phyloP scores from a whole-genome alignment of 2,113 vertebrate genomes.

The Gobio gobio region DNA sequence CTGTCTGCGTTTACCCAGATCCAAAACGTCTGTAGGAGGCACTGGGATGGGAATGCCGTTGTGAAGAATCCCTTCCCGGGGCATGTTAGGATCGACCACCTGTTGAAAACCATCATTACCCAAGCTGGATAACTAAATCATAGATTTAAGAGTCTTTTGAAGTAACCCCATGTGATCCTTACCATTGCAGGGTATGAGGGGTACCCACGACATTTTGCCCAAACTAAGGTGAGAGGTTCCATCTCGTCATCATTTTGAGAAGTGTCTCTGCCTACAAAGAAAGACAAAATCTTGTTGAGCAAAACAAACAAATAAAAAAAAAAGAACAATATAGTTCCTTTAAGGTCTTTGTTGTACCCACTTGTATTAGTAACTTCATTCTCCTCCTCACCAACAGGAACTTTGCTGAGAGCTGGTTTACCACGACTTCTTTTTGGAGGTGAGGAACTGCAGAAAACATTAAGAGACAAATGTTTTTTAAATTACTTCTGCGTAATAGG shows the following conservation, averaged over 20 bases:
- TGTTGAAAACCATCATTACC: slow-evolving; percentile 60
- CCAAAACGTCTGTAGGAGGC: slow-evolving; percentile 91
- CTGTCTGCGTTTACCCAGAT: slow-evolving; percentile 88
- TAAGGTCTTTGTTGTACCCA: slow-evolving; percentile 63
- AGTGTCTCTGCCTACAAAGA: slow-evolving; percentile 79
- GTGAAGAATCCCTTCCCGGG: slow-evolving; percentile 94
- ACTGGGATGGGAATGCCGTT: slow-evolving; percentile 98
- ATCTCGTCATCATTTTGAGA: slow-evolving; percentile 84
- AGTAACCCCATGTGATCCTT: slow-evolving; percentile 63
- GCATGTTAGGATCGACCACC: slow-evolving; percentile 97
- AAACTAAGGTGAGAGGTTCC: slow-evolving; percentile 92
- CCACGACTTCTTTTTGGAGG: slow-evolving; percentile 91
- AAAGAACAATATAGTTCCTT: not conserved
- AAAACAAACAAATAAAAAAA: not conserved
- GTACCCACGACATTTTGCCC: slow-evolving; percentile 98
- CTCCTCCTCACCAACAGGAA: slow-evolving; percentile 82
- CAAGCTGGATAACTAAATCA: slow-evolving; percentile 37
- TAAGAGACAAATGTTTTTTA: not conserved
- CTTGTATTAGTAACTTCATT: slow-evolving; percentile 86
- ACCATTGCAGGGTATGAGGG: slow-evolving; percentile 98
- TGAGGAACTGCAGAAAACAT: slow-evolving; percentile 70
- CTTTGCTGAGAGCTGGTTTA: slow-evolving; percentile 89
- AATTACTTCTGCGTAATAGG: not conserved
- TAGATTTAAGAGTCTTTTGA: not conserved
- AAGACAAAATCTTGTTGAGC: slow-evolving; percentile 47